Evolutionary conservation across 2,113 vertebrate genomes (phyloP).

Genomic region (Calidris pugnax): DNA sequence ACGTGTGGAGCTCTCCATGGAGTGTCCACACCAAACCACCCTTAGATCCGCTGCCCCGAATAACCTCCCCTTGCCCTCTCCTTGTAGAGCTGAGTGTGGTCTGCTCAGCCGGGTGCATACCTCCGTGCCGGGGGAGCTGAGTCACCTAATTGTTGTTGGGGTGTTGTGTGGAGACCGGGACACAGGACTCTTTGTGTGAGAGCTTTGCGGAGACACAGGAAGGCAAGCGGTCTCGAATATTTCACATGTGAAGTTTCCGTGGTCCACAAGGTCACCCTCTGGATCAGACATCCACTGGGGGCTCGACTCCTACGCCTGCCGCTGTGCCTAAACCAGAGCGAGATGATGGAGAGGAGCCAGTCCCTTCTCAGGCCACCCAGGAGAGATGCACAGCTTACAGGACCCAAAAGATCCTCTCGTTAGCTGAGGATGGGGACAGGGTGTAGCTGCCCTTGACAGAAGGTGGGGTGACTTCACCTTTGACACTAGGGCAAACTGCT

Average conservation of each 20-base stretch:
- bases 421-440: neutral
- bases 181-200: neutral
- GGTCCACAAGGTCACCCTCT: neutral
- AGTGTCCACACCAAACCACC: neutral
- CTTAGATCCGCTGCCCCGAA: neutral
- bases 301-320: neutral
- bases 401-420: fast-evolving
- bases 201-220: neutral
- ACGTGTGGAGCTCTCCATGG: neutral
- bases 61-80: neutral
- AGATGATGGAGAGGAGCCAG: neutral
- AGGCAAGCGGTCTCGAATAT: neutral
- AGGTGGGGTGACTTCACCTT: neutral
- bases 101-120: neutral
- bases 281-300: neutral
- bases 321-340: neutral
- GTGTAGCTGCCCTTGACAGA: neutral
- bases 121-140: neutral
- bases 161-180: neutral
- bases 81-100: neutral
- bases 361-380: neutral
- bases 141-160: neutral
- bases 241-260: neutral
- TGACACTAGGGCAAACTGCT: fast-evolving
- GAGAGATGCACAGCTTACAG: neutral